Percentiles rank a stretch among this genome's conserved stretches.
Evolutionary conservation across 2,888 invertebrate species (phyloP).

Genomic region (Congeria kusceri): DNA sequence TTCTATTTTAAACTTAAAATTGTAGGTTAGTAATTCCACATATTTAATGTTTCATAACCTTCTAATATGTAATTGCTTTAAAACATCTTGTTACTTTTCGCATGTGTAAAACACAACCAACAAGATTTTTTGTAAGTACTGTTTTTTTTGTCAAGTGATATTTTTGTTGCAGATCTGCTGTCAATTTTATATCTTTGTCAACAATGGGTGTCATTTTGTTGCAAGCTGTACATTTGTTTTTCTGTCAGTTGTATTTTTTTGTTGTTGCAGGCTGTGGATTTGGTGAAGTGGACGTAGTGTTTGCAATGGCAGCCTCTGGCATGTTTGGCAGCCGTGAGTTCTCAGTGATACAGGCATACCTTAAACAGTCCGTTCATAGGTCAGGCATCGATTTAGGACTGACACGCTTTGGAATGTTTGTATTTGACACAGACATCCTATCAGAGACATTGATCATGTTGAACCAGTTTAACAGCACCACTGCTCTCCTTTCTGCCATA

Average conservation of each 20-base stretch:
- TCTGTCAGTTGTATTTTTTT: neutral
- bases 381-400: conserved; percentile 6
- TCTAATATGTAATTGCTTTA: too few relatives aligned
- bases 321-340: conserved; percentile 7
- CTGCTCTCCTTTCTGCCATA: neutral
- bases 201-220: too few relatives aligned
- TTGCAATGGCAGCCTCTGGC: conserved; percentile 18
- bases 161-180: too few relatives aligned
- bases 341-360: conserved; percentile 4
- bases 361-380: neutral
- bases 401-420: conserved; percentile 20
- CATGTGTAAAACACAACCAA: too few relatives aligned
- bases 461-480: neutral
- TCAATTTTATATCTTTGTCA: too few relatives aligned
- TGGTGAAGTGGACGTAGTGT: conserved; percentile 17
- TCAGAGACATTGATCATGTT: neutral
- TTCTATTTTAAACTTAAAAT: too few relatives aligned
- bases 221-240: too few relatives aligned
- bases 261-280: conserved; percentile 22
- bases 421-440: neutral
- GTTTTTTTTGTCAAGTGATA: too few relatives aligned
- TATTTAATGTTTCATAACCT: too few relatives aligned
- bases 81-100: too few relatives aligned
- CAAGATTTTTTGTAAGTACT: too few relatives aligned
- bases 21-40: too few relatives aligned